Conservation (phyloP, 1,140 invertebrate species). For the Drosophila jambulina region DNA sequence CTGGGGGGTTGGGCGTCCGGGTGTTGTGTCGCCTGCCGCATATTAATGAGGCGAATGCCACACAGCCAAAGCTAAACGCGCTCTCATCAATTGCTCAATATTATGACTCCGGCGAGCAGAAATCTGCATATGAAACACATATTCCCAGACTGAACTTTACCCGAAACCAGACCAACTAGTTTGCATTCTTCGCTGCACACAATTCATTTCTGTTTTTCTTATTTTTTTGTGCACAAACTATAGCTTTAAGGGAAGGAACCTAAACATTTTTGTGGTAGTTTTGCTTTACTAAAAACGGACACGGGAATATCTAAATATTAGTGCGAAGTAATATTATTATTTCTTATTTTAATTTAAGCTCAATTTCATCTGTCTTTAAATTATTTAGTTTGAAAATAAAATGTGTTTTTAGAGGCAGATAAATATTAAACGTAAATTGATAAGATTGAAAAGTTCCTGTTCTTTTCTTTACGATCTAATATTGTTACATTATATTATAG, state of each 20-base stretch:
- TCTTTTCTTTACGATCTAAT: background rate
- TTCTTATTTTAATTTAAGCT: background rate
- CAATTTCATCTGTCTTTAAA: too few relatives aligned
- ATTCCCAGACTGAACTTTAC: conserved; percentile 24
- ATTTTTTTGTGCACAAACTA: background rate
- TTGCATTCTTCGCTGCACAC: conserved; percentile 30
- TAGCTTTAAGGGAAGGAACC: background rate
- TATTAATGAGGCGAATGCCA: conserved; percentile 77
- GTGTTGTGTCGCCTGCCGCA: conserved; percentile 71
- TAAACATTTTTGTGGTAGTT: background rate
- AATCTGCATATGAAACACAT: conserved; percentile 69
- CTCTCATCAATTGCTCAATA: conserved; percentile 79
- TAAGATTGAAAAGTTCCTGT: background rate
- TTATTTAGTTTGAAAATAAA: background rate
- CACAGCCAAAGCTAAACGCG: conserved; percentile 38
- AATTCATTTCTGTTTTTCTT: background rate
- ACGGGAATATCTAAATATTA: background rate
- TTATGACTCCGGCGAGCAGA: conserved; percentile 49
- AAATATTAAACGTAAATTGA: background rate
- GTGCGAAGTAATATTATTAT: background rate
- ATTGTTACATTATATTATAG: background rate
- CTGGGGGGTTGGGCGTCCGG: conserved; percentile 1
- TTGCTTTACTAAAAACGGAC: background rate
- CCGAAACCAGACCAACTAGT: conserved; percentile 13
- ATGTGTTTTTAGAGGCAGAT: background rate